Evolutionary conservation across 2,113 vertebrate species (phyloP).

Genomic region (Myanophis thanlyinensis): DNA sequence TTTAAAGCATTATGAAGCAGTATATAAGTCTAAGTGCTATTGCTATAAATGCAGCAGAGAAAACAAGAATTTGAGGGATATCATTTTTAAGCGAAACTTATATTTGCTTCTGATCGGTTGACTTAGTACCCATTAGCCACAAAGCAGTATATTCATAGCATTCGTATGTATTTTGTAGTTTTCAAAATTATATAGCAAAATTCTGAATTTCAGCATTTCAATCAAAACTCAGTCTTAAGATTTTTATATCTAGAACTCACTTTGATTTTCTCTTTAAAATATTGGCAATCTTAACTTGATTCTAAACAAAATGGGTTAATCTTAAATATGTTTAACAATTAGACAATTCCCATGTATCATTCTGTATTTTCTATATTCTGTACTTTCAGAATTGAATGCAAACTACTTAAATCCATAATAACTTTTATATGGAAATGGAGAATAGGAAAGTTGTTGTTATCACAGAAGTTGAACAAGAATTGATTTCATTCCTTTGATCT

Average conservation of each 20-base stretch:
- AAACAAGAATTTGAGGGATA: not conserved
- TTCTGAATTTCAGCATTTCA: not conserved
- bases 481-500: not conserved
- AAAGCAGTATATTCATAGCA: not conserved
- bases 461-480: not conserved
- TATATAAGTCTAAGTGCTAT: too few relatives aligned
- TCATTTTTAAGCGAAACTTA: not conserved
- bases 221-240: not conserved
- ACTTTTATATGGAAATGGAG: not conserved
- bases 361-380: not conserved
- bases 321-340: not conserved
- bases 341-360: not conserved
- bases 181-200: not conserved
- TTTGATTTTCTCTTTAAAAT: not conserved
- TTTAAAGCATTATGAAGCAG: too few relatives aligned
- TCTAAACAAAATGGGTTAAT: not conserved
- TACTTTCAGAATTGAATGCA: not conserved
- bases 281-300: not conserved
- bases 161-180: not conserved
- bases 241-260: not conserved
- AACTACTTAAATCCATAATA: not conserved
- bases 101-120: not conserved
- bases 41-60: not conserved
- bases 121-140: not conserved
- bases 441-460: not conserved